Evolutionary conservation across 2,888 invertebrate species (phyloP), one percentile per base, ranked within the genome.

Genomic region (Ctenicera cuprea): DNA sequence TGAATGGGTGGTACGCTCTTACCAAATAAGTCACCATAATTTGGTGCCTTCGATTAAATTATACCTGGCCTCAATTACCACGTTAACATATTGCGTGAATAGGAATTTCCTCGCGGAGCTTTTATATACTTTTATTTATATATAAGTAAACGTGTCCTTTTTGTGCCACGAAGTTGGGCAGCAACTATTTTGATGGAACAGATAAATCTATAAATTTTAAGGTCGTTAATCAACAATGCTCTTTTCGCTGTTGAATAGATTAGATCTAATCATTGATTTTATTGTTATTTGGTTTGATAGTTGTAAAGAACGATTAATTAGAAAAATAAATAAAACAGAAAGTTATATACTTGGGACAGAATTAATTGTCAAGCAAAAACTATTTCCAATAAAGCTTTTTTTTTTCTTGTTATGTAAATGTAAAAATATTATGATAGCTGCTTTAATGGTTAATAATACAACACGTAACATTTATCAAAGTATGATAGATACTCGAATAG

Each of bases 371-470:
- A 43, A 1, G 43, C 14, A 7, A 8, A 48, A 48, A 16, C 9
- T 11, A 4, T 16, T 12, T 20, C 20, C 16, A 52, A 52, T 26
- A 26, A 57, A 57, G 22, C n/a, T 1, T 11, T 11, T 62, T 62
- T 62, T 43, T n/a, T n/a, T n/a, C n/a, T n/a, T n/a, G n/a, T n/a
- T n/a, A n/a, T n/a, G n/a, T n/a, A n/a, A n/a, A n/a, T 22, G 38
- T 26, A 38, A 62, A 59, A 62, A 62, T 18, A 45, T 45, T 38
- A 59, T 62, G 18, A 62, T 62, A 30, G 59, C 26, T 26, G 9
- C 20, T 43, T 59, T 30, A 37, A 37, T 62, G 26, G 43, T 62
- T 62, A 62, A 62, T 62, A 62, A 62, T 62, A 45, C 62, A 62
- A 43, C 62, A 62, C 43, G 41, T 62, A 62, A 62, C 62, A 26